Evolutionary conservation across 2,113 vertebrate genomes (phyloP).

Genomic region (Numida meleagris): DNA sequence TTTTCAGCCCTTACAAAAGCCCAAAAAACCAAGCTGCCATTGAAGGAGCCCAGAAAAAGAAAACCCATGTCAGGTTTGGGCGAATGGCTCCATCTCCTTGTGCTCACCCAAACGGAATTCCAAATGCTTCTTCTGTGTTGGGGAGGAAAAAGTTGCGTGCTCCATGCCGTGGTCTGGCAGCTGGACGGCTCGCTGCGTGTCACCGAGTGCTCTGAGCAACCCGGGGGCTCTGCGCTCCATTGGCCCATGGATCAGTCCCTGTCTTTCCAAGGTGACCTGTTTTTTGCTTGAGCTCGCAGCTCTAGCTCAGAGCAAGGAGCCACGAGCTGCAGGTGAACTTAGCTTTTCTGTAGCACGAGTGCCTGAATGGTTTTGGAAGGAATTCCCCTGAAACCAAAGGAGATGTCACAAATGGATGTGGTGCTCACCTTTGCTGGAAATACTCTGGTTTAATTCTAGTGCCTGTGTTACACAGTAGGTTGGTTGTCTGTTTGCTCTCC

Average conservation of each 20-base stretch:
- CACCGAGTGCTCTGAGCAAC: not conserved
- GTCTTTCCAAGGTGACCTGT: slow-evolving; percentile 40
- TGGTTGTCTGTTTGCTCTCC: not conserved
- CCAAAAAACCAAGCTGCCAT: not conserved
- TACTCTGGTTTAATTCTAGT: not conserved
- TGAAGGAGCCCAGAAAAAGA: not conserved
- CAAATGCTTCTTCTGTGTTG: not conserved
- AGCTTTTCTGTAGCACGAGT: accelerated
- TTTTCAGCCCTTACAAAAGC: not conserved
- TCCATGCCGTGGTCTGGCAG: not conserved
- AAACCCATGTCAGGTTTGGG: not conserved
- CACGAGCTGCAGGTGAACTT: not conserved
- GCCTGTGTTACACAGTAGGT: not conserved
- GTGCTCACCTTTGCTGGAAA: not conserved
- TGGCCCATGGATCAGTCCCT: accelerated
- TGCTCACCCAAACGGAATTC: not conserved
- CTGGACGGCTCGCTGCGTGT: accelerated
- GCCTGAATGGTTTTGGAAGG: not conserved
- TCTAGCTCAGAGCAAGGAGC: not conserved
- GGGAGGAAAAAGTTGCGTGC: not conserved
- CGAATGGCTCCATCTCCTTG: not conserved
- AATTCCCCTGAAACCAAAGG: not conserved
- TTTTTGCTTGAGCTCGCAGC: not conserved
- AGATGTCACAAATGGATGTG: not conserved
- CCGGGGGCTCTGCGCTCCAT: not conserved